Conservation (phyloP, 2,113 vertebrate species). For the Astur gentilis region DNA sequence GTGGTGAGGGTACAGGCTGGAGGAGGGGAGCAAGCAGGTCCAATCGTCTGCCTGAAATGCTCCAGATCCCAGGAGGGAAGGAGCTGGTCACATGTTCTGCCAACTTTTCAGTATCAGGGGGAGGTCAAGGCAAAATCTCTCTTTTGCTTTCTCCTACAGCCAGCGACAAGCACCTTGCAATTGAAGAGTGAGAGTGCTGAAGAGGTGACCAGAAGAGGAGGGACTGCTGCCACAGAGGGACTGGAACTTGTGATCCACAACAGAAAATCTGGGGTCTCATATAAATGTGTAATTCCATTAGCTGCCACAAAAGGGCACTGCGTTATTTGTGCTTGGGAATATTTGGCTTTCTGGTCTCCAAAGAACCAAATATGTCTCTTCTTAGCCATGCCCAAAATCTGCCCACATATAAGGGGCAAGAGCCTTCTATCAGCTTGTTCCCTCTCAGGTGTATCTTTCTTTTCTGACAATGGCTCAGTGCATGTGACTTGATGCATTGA, state of each 20-base stretch:
- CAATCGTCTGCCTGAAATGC: background rate
- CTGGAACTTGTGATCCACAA: background rate
- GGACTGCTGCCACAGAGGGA: background rate
- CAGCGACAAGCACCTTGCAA: background rate
- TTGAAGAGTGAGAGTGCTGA: background rate
- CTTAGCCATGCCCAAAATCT: background rate
- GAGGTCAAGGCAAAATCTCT: background rate
- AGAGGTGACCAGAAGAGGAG: slow-evolving; percentile 2
- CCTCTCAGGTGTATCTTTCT: slow-evolving; percentile 12
- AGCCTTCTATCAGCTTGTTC: background rate
- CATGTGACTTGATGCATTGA: background rate
- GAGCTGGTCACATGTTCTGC: background rate
- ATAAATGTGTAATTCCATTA: background rate
- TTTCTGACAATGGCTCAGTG: background rate
- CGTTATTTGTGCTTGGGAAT: background rate
- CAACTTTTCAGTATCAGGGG: background rate
- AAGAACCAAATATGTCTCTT: background rate
- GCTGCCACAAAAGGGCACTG: slow-evolving; percentile 12
- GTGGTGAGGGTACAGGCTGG: background rate
- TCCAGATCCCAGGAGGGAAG: background rate
- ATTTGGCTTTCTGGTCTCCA: background rate
- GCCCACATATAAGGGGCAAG: background rate
- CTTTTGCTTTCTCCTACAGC: slow-evolving; percentile 42
- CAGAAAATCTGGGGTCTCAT: background rate
- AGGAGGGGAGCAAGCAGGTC: background rate